Evolutionary conservation across 2,888 invertebrate genomes (phyloP).

Genomic region (Argyra leucocephala): DNA sequence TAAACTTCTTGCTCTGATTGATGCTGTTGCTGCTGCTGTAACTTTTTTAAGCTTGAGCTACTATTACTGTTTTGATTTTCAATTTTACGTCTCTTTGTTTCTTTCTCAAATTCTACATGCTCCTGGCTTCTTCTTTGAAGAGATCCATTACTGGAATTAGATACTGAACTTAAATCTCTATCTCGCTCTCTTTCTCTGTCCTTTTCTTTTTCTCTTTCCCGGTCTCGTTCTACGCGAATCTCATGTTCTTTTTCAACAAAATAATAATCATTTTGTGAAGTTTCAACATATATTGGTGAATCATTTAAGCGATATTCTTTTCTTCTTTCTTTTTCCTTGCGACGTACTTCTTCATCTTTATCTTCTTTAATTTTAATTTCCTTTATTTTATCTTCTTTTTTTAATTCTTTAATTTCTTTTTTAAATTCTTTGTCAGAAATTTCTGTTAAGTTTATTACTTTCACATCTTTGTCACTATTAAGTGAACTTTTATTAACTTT

Average conservation of each 20-base stretch:
- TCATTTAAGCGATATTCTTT: slow-evolving; percentile 37
- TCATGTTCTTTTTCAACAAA: slow-evolving; percentile 22
- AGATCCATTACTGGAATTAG: slow-evolving; percentile 48
- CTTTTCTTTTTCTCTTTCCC: slow-evolving; percentile 26
- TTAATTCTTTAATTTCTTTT: slow-evolving; percentile 34
- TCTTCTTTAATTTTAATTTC: slow-evolving; percentile 17
- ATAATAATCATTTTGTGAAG: slow-evolving; percentile 43
- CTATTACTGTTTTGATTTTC: neutral
- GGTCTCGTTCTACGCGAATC: neutral
- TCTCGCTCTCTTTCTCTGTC: slow-evolving; percentile 56
- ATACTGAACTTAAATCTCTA: slow-evolving; percentile 50
- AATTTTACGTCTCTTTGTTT: slow-evolving; percentile 27
- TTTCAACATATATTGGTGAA: slow-evolving; percentile 33
- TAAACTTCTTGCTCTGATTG: slow-evolving; percentile 17
- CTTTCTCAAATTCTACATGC: slow-evolving; percentile 51
- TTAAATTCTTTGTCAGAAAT: slow-evolving; percentile 31
- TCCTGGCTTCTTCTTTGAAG: slow-evolving; percentile 49
- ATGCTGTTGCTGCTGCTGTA: slow-evolving; percentile 12
- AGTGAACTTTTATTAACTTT: slow-evolving; percentile 16
- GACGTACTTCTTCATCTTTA: slow-evolving; percentile 38
- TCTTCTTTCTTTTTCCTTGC: slow-evolving; percentile 48
- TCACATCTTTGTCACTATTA: slow-evolving; percentile 7
- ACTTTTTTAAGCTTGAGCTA: neutral
- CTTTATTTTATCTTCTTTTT: slow-evolving; percentile 29
- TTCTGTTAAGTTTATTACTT: slow-evolving; percentile 30